Conservation (phyloP, 53 echinoderm and acorn worm species). For the Patiria pectinifera region DNA sequence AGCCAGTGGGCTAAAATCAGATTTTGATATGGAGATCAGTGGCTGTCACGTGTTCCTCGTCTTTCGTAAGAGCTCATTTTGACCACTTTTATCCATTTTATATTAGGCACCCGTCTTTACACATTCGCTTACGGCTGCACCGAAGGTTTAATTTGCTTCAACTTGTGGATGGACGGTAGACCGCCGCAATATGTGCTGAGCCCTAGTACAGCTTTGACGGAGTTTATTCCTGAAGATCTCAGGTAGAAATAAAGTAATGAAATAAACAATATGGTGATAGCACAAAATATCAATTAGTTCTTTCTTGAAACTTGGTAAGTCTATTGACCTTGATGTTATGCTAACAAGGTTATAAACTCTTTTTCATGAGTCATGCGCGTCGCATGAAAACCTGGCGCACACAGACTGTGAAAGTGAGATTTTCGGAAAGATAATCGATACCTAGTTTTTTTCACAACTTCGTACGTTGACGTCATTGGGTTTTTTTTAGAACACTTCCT, state of each 20-base stretch:
- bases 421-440: neutral
- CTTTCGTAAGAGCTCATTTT: neutral
- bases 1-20: too few species aligned
- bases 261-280: too few species aligned
- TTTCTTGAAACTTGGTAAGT: too few species aligned
- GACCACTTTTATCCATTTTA: neutral
- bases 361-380: too few species aligned
- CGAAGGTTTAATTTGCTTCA: conserved; percentile 81
- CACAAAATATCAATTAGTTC: too few species aligned
- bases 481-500: too few species aligned
- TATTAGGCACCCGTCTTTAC: conserved; percentile 26
- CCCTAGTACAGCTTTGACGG: conserved; percentile 77
- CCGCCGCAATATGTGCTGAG: conserved; percentile 70
- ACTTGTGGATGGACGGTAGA: conserved; percentile 77
- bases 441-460: neutral
- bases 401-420: too few species aligned
- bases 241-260: conserved; percentile 58
- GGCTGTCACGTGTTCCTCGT: neutral
- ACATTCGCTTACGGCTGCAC: conserved; percentile 80
- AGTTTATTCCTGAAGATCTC: conserved; percentile 86
- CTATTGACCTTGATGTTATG: too few species aligned
- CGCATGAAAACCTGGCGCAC: too few species aligned
- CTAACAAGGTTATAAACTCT: too few species aligned
- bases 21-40: too few species aligned
- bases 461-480: neutral